These are phyloP conservation scores for Bombylius major DNA, from an alignment of 2,888 invertebrate genomes.

Conservation along the genomic window DNA sequence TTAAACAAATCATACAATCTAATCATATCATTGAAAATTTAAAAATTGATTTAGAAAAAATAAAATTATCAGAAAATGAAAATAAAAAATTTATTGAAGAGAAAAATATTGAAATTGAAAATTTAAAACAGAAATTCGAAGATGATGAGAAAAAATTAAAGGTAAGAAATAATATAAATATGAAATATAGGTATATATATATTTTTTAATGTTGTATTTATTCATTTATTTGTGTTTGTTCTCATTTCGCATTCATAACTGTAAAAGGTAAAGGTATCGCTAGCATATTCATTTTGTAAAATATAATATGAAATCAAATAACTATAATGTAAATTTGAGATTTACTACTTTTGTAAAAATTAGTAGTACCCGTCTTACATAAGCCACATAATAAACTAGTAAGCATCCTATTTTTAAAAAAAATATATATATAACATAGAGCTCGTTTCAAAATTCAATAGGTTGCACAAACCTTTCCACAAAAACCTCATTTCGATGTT, in stretches of 20 bases:
- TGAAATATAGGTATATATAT: neutral
- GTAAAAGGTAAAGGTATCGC: too few species aligned
- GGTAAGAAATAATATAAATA: constrained; percentile 9
- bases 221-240: too few species aligned
- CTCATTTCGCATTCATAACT: neutral
- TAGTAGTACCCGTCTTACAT: neutral
- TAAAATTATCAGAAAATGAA: constrained; percentile 18
- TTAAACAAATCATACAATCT: constrained; percentile 3
- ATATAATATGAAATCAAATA: neutral
- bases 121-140: constrained; percentile 24
- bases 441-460: too few species aligned
- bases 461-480: too few species aligned
- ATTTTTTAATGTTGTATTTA: too few species aligned
- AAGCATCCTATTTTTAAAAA: too few species aligned
- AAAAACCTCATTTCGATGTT: too few species aligned
- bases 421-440: too few species aligned
- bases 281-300: too few species aligned
- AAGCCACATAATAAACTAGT: neutral
- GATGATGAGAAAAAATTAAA: constrained; percentile 32
- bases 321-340: neutral
- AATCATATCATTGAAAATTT: constrained; percentile 28
- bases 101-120: constrained; percentile 28
- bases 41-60: constrained; percentile 25
- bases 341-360: too few species aligned
- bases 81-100: constrained; percentile 24